Conservation (phyloP, 2,888 invertebrate genomes). For the Tipula vernalis region DNA sequence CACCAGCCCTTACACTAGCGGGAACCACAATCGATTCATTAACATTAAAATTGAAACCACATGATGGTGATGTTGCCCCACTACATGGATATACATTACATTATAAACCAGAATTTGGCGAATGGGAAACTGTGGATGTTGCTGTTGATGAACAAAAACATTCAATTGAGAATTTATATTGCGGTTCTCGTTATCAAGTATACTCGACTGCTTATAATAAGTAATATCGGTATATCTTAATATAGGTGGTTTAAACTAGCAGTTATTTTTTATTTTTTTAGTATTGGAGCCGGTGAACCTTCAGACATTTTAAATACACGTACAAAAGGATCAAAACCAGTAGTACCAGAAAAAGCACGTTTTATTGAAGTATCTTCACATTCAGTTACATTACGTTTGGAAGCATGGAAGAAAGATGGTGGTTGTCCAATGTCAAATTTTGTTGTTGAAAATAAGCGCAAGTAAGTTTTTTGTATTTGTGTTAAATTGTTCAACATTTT, state of each 20-base stretch:
- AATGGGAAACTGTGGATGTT: conserved; percentile 81
- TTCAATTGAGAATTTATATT: conserved; percentile 76
- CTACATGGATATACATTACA: conserved; percentile 84
- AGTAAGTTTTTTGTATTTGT: conserved; percentile 41
- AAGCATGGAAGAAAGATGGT: conserved; percentile 90
- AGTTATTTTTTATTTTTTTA: conserved; percentile 27
- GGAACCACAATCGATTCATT: conserved; percentile 64
- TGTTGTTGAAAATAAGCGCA: conserved; percentile 88
- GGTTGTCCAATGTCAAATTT: conserved; percentile 93
- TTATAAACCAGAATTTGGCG: conserved; percentile 89
- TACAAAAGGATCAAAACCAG: conserved; percentile 88
- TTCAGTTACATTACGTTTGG: conserved; percentile 81
- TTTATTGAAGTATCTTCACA: conserved; percentile 90
- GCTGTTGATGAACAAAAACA: conserved; percentile 67
- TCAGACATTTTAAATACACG: conserved; percentile 80
- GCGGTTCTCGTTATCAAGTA: conserved; percentile 88
- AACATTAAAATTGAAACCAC: conserved; percentile 58
- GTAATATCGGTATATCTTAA: conserved; percentile 36
- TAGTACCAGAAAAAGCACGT: conserved; percentile 77
- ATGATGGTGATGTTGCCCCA: conserved; percentile 71
- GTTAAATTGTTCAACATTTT: background rate
- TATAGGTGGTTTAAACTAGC: background rate
- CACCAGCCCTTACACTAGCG: conserved; percentile 59
- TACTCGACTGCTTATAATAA: conserved; percentile 87
- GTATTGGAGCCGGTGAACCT: conserved; percentile 84